A percentile compares a stretch with the other conserved stretches of the same genome.
phyloP scores from a whole-genome alignment of 2,113 vertebrate species.

The Onychostruthus taczanowskii region DNA sequence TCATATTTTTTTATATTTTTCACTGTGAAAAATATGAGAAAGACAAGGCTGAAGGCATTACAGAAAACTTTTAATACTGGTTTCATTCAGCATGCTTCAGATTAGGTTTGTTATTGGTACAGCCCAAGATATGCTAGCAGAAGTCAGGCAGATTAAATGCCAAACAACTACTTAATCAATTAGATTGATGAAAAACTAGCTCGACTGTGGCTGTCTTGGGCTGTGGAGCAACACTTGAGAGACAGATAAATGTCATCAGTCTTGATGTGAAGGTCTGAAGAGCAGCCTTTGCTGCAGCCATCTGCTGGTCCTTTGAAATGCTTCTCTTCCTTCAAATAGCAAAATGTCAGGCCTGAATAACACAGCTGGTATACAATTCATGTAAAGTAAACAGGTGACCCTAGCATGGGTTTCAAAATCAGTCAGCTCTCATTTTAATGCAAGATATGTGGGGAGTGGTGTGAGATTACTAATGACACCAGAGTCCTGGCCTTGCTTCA shows the following conservation, averaged over 20 bases:
- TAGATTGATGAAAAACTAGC: background rate
- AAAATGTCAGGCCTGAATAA: background rate
- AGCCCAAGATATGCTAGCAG: background rate
- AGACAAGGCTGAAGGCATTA: background rate
- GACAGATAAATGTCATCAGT: background rate
- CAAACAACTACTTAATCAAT: background rate
- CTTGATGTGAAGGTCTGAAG: background rate
- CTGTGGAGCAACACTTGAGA: background rate
- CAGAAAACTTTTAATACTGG: background rate
- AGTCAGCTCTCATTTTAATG: background rate
- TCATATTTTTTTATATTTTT: background rate
- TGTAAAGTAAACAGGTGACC: background rate
- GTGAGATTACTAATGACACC: constrained; percentile 27
- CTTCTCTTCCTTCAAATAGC: background rate
- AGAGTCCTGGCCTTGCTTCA: constrained; percentile 72
- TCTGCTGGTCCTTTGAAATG: background rate
- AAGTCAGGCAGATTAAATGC: background rate
- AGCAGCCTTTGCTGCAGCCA: background rate
- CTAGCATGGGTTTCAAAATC: background rate
- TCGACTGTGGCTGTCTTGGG: background rate
- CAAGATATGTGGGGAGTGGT: background rate
- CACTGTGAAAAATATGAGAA: background rate
- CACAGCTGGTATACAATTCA: background rate
- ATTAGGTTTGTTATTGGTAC: background rate
- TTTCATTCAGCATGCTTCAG: background rate